These are phyloP conservation scores for Boleophthalmus pectinirostris DNA, from an alignment of 2,113 vertebrate species.

Conservation along the genomic window DNA sequence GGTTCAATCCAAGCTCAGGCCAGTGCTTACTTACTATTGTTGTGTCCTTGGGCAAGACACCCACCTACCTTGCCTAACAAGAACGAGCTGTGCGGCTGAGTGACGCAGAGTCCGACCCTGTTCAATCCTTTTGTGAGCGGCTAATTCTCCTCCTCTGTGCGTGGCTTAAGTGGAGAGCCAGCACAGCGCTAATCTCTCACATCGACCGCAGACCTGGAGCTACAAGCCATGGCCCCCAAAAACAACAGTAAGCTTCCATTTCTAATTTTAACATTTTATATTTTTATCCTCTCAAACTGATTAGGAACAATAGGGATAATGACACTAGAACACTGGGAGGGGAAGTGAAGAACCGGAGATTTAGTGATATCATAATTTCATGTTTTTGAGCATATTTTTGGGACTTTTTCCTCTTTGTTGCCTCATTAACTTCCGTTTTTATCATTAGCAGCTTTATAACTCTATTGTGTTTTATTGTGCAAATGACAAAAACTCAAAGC, in stretches of 20 bases:
- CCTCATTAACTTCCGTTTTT: constrained; percentile 32
- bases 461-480: constrained; percentile 16
- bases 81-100: no score
- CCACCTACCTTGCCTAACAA: no score
- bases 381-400: not conserved
- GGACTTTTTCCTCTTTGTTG: constrained; percentile 29
- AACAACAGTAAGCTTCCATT: constrained; percentile 63
- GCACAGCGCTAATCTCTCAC: constrained; percentile 36
- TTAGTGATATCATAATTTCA: constrained; percentile 4
- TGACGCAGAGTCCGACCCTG: constrained; percentile 49
- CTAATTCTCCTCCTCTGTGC: constrained; percentile 57
- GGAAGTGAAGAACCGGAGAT: constrained; percentile 15
- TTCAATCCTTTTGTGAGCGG: constrained; percentile 58
- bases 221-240: constrained; percentile 66
- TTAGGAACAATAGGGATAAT: constrained; percentile 30
- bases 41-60: no score
- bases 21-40: no score
- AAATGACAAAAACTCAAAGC: not conserved
- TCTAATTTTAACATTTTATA: constrained; percentile 16
- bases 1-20: no score
- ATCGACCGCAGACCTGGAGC: constrained; percentile 30
- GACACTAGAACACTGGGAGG: constrained; percentile 19
- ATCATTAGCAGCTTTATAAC: constrained; percentile 21
- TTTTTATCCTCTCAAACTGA: constrained; percentile 9
- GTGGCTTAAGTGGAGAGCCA: constrained; percentile 45